phyloP scores from a whole-genome alignment of 1,140 invertebrate genomes.

The Chlorops oryzae region DNA sequence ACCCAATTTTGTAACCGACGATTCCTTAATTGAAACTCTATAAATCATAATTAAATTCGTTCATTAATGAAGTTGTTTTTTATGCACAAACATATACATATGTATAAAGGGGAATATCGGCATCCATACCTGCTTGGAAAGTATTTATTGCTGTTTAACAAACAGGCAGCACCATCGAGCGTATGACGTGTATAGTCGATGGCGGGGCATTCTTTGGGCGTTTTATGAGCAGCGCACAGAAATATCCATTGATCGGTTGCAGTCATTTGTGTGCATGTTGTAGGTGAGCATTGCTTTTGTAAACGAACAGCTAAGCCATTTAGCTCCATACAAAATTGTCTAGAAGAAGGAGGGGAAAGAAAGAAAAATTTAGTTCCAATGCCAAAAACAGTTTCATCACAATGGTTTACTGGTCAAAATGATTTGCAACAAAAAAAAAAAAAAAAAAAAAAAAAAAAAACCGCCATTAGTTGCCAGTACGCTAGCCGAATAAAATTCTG shows the following conservation, averaged over 20 bases:
- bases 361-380: no score
- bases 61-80: slow-evolving; percentile 10
- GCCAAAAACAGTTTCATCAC: no score
- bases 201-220: slow-evolving; percentile 98
- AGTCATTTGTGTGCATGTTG: slow-evolving; percentile 98
- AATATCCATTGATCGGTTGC: slow-evolving; percentile 99
- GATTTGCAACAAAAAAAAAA: no score
- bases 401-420: no score
- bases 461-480: no score
- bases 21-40: slow-evolving; percentile 98
- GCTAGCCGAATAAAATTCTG: no score
- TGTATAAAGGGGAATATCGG: not conserved
- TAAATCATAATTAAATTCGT: slow-evolving; percentile 23
- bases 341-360: slow-evolving; percentile 43
- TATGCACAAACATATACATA: not conserved
- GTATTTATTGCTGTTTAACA: slow-evolving; percentile 99
- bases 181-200: slow-evolving; percentile 99
- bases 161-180: slow-evolving; percentile 96
- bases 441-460: no score
- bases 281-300: slow-evolving; percentile 92
- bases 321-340: slow-evolving; percentile 98
- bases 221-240: slow-evolving; percentile 98
- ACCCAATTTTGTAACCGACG: slow-evolving; percentile 95
- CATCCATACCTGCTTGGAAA: slow-evolving; percentile 88
- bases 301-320: slow-evolving; percentile 93